These are phyloP conservation scores for Brachystomella parvula DNA, from an alignment of 1,140 invertebrate species.

Conservation along the genomic window DNA sequence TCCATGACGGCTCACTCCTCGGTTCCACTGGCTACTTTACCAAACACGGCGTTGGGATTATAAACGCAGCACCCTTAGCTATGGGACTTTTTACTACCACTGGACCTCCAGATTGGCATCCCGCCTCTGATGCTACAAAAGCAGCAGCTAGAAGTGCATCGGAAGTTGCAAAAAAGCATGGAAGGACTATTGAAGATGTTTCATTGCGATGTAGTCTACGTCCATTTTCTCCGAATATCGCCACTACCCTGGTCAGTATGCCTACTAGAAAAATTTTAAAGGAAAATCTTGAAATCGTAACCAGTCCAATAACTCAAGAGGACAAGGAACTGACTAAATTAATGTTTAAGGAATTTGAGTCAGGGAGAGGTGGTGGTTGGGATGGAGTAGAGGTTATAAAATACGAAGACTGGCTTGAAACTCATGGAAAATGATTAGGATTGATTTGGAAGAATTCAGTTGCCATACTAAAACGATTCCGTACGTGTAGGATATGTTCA, in stretches of 20 bases:
- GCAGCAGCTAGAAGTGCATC: slow-evolving; percentile 44
- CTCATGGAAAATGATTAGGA: too few species aligned
- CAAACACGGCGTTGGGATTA: slow-evolving; percentile 64
- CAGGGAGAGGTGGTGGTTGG: slow-evolving; percentile 43
- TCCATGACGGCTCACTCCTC: slow-evolving; percentile 67
- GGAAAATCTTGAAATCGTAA: slow-evolving; percentile 31
- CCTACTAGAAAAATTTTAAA: slow-evolving; percentile 28
- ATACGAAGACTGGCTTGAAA: slow-evolving; percentile 19
- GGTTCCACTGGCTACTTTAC: slow-evolving; percentile 68
- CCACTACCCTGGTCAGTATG: slow-evolving; percentile 35
- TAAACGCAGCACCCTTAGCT: slow-evolving; percentile 69
- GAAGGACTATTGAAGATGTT: slow-evolving; percentile 25
- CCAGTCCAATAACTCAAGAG: slow-evolving; percentile 4
- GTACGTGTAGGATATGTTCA: too few species aligned
- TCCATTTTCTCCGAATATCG: slow-evolving; percentile 18
- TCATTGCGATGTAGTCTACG: slow-evolving; percentile 25
- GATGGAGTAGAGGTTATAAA: slow-evolving; percentile 46
- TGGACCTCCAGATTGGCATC: slow-evolving; percentile 76
- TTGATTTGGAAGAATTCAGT: too few species aligned
- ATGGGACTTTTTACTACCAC: slow-evolving; percentile 72
- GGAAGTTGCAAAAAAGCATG: slow-evolving; percentile 40
- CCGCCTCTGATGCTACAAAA: slow-evolving; percentile 60
- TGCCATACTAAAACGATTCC: too few species aligned
- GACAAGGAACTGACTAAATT: slow-evolving; percentile 21
- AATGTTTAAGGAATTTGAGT: slow-evolving; percentile 20